Base-by-base conservation (phyloP, 2,888 invertebrate genomes). In the Drosophila subquinaria region DNA sequence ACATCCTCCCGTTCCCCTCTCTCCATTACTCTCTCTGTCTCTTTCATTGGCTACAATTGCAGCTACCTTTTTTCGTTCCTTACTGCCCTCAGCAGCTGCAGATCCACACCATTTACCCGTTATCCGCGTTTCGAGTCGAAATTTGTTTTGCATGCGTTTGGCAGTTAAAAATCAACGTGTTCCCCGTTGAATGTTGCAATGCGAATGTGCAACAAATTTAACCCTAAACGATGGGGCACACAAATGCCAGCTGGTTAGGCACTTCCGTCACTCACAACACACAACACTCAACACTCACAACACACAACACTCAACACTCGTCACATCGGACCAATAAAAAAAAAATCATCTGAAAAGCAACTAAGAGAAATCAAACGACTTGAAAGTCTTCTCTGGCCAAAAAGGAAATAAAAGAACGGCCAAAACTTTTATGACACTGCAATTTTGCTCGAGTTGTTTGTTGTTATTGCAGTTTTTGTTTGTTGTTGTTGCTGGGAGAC, bases 141-240 rank as follows among this genome's bases (percentile, higher is more conserved):
- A 84, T 80, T 84, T 78, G 70, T 82, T 86, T 84, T 75, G 85
- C 85, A 81, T 89, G 88, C 77, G 73, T 64, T 73, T 73, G 84
- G 67, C 77, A 83, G 75, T 67, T 69, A 55, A 73, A 86, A 88
- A 71, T 69, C 76, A 72, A 71, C 64, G 55, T 45, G 65, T 35
- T 33, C 43, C 20, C 45, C 47, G 47, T 57, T 47, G 47, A 70
- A 52, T 61, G 45, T 55, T 36, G 40, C 48, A 62, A 38, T 45
- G 38, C 38, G 51, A 66, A 59, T 68, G 53, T 50, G 42, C 62
- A 71, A 33, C 61, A 72, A 57, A 73, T 69, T 71, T 55, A 64
- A 72, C 73, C 55, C 66, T 62, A 68, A 78, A 72, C 69, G 69
- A 23, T 51, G 62, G 30, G 17, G 55, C 71, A 77, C 57, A 42